phyloP scores from a whole-genome alignment of 2,113 vertebrate genomes.

The Hypocryptadius cinnamomeus region DNA sequence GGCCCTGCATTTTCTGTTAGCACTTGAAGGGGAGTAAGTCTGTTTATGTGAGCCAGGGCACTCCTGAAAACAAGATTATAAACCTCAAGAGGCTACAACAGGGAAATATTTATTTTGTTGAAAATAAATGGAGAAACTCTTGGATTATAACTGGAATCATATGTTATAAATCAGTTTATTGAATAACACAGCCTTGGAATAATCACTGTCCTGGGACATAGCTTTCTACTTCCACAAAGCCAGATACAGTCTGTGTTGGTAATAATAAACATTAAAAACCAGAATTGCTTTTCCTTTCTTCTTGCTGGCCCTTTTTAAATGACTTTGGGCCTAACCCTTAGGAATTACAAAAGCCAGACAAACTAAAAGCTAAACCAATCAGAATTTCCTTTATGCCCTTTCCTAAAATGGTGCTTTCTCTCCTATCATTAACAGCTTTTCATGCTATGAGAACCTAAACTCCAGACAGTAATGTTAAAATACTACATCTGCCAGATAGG shows the following conservation, averaged over 20 bases:
- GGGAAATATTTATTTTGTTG: conserved; percentile 56
- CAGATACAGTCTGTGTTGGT: neutral
- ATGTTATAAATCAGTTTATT: conserved; percentile 58
- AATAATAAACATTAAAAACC: conserved; percentile 7
- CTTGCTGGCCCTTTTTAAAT: neutral
- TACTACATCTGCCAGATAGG: neutral
- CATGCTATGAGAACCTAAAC: conserved; percentile 43
- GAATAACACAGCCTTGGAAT: conserved; percentile 24
- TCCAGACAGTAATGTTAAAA: neutral
- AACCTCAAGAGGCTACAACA: conserved; percentile 38
- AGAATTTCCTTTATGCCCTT: neutral
- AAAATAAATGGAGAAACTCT: conserved; percentile 56
- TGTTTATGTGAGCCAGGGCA: conserved; percentile 7
- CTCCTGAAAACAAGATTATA: conserved; percentile 55
- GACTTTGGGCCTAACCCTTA: neutral
- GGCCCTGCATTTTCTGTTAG: conserved; percentile 16
- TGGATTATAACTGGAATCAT: conserved; percentile 43
- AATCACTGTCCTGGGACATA: conserved; percentile 30
- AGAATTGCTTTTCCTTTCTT: neutral
- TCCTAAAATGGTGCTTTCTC: neutral
- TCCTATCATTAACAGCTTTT: neutral
- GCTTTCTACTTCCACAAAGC: conserved; percentile 19
- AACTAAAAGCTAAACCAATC: conserved; percentile 15
- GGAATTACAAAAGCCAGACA: neutral
- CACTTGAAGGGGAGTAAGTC: neutral